These are phyloP conservation scores for Scaptomyza polygonia DNA, from an alignment of 2,888 invertebrate species.

Conservation along the genomic window DNA sequence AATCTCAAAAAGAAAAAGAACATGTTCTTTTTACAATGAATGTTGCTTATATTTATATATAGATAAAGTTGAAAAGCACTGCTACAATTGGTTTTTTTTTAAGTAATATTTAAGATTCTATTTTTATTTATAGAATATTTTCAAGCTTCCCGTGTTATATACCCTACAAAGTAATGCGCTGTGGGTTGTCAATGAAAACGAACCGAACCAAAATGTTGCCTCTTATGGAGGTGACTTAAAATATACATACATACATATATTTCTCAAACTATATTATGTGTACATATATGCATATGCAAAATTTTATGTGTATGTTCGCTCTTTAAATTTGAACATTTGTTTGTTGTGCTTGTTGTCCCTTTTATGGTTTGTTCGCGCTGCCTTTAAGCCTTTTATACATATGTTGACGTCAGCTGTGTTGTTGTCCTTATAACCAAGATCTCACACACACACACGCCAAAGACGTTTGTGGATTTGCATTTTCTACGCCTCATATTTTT, in stretches of 20 bases:
- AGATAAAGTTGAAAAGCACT: neutral
- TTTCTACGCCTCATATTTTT: conserved; percentile 67
- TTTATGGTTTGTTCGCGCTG: conserved; percentile 40
- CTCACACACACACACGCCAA: neutral
- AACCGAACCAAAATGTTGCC: too few relatives aligned
- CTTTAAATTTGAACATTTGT: conserved; percentile 11
- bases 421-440: conserved; percentile 10
- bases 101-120: too few relatives aligned
- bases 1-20: neutral
- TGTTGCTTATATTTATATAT: too few relatives aligned
- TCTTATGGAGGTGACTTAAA: too few relatives aligned
- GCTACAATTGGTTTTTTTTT: too few relatives aligned
- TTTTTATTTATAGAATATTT: too few relatives aligned
- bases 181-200: too few relatives aligned
- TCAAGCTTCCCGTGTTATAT: too few relatives aligned
- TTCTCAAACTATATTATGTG: too few relatives aligned
- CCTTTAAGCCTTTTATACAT: conserved; percentile 69
- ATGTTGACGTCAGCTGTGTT: conserved; percentile 45
- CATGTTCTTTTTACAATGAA: too few relatives aligned
- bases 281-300: conserved; percentile 7
- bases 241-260: conserved; percentile 29
- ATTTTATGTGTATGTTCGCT: neutral
- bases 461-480: conserved; percentile 58
- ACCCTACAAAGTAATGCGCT: too few relatives aligned
- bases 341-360: conserved; percentile 28